Evolutionary conservation across 2,888 invertebrate species (phyloP).

Genomic region (Dynastes grantii): DNA sequence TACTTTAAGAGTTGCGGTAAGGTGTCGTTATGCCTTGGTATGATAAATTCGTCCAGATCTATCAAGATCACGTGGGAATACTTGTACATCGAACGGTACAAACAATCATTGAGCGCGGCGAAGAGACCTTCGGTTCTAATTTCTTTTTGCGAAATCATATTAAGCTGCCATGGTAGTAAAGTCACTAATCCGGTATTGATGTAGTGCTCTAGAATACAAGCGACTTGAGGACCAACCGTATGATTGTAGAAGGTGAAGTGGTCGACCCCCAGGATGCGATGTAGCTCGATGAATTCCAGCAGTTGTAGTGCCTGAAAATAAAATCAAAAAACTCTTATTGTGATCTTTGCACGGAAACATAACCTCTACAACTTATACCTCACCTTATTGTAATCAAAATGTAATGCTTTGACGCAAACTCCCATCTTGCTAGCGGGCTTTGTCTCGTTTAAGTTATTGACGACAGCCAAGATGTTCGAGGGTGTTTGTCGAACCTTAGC

Average conservation of each 20-base stretch:
- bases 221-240: conserved; percentile 85
- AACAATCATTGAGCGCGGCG: conserved; percentile 93
- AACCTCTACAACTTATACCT: conserved; percentile 54
- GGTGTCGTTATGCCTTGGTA: conserved; percentile 86
- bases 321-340: neutral
- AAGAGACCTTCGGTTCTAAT: conserved; percentile 94
- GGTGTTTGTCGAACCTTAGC: conserved; percentile 75
- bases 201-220: conserved; percentile 78
- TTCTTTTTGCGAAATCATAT: conserved; percentile 90
- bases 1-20: conserved; percentile 82
- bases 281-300: conserved; percentile 91
- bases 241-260: conserved; percentile 95
- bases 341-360: no score
- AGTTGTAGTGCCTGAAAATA: conserved; percentile 79
- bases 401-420: conserved; percentile 92
- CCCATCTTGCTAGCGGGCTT: conserved; percentile 74
- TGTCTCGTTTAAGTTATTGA: conserved; percentile 74
- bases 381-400: conserved; percentile 88
- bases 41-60: conserved; percentile 91
- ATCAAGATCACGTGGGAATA: conserved; percentile 88
- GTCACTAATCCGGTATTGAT: conserved; percentile 77
- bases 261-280: conserved; percentile 85
- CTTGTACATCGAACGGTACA: conserved; percentile 90
- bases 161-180: conserved; percentile 87
- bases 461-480: conserved; percentile 78